These are phyloP conservation scores for Stratiomys singularior DNA, from an alignment of 2,888 invertebrate genomes.

Conservation along the genomic window DNA sequence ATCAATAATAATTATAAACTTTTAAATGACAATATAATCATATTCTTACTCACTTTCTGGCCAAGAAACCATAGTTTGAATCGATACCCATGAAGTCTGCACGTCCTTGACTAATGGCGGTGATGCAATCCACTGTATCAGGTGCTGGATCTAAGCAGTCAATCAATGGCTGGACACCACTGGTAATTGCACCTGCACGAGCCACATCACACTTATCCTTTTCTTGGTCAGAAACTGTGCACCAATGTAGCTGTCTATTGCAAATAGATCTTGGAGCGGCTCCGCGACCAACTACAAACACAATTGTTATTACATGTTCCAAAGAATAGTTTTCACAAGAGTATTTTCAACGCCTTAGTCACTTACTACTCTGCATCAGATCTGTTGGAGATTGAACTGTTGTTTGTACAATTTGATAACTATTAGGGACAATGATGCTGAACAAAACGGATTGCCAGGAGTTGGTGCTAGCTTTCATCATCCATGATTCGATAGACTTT, in stretches of 20 bases:
- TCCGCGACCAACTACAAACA: conserved; percentile 29
- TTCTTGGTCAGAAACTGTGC: conserved; percentile 69
- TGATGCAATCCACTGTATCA: conserved; percentile 69
- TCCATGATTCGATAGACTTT: conserved; percentile 55
- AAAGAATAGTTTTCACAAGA: neutral
- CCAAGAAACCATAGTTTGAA: conserved; percentile 73
- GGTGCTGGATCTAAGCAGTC: conserved; percentile 66
- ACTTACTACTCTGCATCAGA: conserved; percentile 49
- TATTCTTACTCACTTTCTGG: conserved; percentile 71
- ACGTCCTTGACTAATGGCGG: conserved; percentile 66
- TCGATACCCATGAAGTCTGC: conserved; percentile 72
- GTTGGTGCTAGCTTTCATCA: conserved; percentile 49
- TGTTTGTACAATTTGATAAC: conserved; percentile 25
- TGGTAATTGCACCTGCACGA: conserved; percentile 67
- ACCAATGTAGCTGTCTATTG: conserved; percentile 68
- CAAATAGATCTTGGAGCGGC: conserved; percentile 44
- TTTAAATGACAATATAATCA: too few species aligned
- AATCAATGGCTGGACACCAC: conserved; percentile 72
- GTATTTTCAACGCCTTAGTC: neutral
- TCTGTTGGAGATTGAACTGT: conserved; percentile 50
- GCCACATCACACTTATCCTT: conserved; percentile 72
- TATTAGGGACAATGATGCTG: conserved; percentile 54
- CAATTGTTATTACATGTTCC: neutral
- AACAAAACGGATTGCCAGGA: conserved; percentile 53
- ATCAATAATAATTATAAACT: too few species aligned